Percentiles rank a stretch among this genome's conserved stretches.
phyloP scores from a whole-genome alignment of 2,113 vertebrate species.

The Sturnus vulgaris region DNA sequence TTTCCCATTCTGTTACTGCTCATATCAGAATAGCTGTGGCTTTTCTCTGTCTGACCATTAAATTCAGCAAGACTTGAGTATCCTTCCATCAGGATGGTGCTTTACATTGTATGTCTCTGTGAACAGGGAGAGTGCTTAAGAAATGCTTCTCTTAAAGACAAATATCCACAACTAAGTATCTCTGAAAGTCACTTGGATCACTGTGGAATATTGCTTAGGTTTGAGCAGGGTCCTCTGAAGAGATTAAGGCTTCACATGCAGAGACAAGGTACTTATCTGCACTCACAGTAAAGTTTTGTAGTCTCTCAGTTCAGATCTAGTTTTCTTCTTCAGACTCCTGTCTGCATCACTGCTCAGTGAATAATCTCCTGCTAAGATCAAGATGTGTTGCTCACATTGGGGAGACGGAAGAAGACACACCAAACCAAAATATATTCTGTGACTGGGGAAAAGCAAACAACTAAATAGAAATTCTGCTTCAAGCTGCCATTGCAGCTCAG shows the following conservation, averaged over 20 bases:
- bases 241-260: not conserved
- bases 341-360: not conserved
- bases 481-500: not conserved
- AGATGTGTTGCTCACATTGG: not conserved
- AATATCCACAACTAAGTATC: not conserved
- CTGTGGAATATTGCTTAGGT: not conserved
- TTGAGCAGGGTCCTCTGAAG: not conserved
- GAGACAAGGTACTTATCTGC: not conserved
- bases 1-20: not conserved
- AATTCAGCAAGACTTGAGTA: not conserved
- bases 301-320: not conserved
- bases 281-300: not conserved
- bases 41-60: not conserved
- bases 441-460: not conserved
- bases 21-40: accelerated
- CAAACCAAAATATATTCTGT: not conserved
- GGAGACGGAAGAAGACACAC: not conserved
- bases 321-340: not conserved
- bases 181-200: not conserved
- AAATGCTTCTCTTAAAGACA: not conserved
- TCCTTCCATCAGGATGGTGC: not conserved
- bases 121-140: not conserved
- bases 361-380: not conserved
- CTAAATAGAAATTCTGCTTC: not conserved
- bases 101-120: not conserved